Conservation (phyloP, 2,888 invertebrate genomes). For the Liodrosophila aerea region DNA sequence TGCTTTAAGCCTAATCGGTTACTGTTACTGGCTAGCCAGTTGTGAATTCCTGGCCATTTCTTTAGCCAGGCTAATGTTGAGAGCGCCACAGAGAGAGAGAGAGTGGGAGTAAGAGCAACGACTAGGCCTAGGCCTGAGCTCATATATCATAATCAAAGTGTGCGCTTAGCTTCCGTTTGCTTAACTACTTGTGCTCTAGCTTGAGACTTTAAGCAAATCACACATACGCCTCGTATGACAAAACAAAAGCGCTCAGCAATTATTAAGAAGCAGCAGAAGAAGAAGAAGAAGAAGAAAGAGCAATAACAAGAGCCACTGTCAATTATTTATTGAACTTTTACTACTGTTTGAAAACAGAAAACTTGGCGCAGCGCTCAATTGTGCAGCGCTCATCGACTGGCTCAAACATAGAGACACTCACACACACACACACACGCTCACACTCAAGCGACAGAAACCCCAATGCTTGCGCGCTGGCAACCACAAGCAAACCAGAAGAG, state of each 20-base stretch:
- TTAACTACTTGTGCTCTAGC: slow-evolving; percentile 22
- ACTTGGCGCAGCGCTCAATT: slow-evolving; percentile 57
- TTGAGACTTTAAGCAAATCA: slow-evolving; percentile 45
- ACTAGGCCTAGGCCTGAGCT: slow-evolving; percentile 29
- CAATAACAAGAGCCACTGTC: slow-evolving; percentile 33
- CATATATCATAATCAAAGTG: slow-evolving; percentile 66
- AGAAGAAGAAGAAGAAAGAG: slow-evolving; percentile 1
- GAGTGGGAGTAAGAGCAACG: slow-evolving; percentile 1
- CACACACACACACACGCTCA: slow-evolving; percentile 12
- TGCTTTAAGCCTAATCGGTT: slow-evolving; percentile 65
- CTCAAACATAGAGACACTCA: slow-evolving; percentile 14
- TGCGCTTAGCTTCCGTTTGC: slow-evolving; percentile 66
- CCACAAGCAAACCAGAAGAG: slow-evolving; percentile 32
- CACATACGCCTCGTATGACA: slow-evolving; percentile 57
- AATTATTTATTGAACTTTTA: slow-evolving; percentile 77
- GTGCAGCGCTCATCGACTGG: slow-evolving; percentile 44
- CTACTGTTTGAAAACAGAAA: slow-evolving; percentile 60
- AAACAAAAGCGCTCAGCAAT: slow-evolving; percentile 65
- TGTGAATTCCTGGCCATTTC: slow-evolving; percentile 48
- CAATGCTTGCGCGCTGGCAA: slow-evolving; percentile 50
- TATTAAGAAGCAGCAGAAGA: slow-evolving; percentile 38
- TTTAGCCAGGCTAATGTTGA: no score
- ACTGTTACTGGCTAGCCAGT: slow-evolving; percentile 61
- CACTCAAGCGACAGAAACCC: slow-evolving; percentile 10
- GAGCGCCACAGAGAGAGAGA: slow-evolving; percentile 10